Percentiles rank a stretch among this genome's conserved stretches.
These are phyloP conservation scores for Cinara cedri DNA, from an alignment of 2,888 invertebrate genomes.

Conservation along the genomic window DNA sequence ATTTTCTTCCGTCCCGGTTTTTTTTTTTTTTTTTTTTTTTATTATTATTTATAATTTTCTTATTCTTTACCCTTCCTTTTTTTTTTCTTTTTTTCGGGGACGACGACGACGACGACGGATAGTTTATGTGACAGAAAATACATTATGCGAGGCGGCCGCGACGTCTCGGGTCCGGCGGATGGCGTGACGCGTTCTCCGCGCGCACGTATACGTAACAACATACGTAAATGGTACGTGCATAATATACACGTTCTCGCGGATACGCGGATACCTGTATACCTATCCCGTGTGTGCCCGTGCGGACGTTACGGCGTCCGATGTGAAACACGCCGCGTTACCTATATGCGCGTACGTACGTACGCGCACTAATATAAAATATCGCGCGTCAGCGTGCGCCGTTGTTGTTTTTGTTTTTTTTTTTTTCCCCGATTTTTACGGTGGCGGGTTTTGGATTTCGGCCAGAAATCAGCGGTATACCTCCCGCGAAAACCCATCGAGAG, in stretches of 20 bases:
- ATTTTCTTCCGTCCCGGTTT: conserved; percentile 27
- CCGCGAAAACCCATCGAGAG: conserved; percentile 22
- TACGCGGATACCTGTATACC: too few relatives aligned
- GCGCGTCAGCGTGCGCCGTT: neutral
- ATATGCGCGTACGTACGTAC: neutral
- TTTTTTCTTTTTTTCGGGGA: conserved; percentile 47
- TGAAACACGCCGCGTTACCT: neutral
- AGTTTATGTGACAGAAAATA: conserved; percentile 53
- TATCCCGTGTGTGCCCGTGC: too few relatives aligned
- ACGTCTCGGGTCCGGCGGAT: neutral
- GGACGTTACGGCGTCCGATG: neutral
- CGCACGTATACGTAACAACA: neutral
- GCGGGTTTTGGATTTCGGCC: conserved; percentile 34
- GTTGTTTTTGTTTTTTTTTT: too few relatives aligned
- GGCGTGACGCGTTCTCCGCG: conserved; percentile 1
- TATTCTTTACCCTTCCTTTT: conserved; percentile 14
- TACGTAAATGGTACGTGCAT: neutral
- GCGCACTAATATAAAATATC: conserved; percentile 9
- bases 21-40: conserved; percentile 37
- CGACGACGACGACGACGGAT: conserved; percentile 47
- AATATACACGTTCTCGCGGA: too few relatives aligned
- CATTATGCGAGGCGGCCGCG: conserved; percentile 31
- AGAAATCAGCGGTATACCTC: conserved; percentile 47
- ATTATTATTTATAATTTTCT: too few relatives aligned
- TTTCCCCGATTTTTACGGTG: too few relatives aligned